Evolutionary conservation across 2,888 invertebrate species (phyloP), one percentile per base, ranked within the genome.

Genomic region (Chrysomela aeneicollis): DNA sequence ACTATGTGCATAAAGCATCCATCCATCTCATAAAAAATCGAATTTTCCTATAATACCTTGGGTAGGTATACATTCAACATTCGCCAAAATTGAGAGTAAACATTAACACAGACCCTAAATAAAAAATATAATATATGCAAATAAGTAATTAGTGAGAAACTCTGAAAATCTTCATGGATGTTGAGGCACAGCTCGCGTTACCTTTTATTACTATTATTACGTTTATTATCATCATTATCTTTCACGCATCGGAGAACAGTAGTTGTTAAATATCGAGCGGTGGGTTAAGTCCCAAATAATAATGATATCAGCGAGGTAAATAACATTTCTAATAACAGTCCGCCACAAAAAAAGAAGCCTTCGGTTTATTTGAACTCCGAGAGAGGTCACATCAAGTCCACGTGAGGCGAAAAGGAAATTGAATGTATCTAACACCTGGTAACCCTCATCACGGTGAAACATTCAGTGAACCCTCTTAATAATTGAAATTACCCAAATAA

Each of bases 131-230:
- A 35, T 35, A 10, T 35, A 35, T 35, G 8, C 35, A 42, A 42
- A 42, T 42, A 42, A 15, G 15, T 42, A 42, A 42, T 42, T 15
- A 42, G 42, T 42, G 42, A 42, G 42, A 42, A 42, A 42, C 42
- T 10, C 3, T 15, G 15, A 42, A 15, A 15, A 42, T 42, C 15
- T 42, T 10, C 42, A 42, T 42, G 42, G 15, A 42, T 42, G 42
- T 26, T 26, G 26, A 19, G 18, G 46, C 10, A 30, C 21, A 21
- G 47, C 42, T 42, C 12, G 42, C n/a, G 42, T 42, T 42, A 42
- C 42, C 42, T 42, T 42, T 42, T 42, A 42, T 42, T 42, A 42
- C 42, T 42, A 42, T 42, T 15, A 42, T 42, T 42, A 42, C 42
- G 15, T 42, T 42, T 42, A 42, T 42, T 42, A 42, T 42, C 42